A percentile compares a stretch with the other conserved stretches of the same genome.
These are phyloP conservation scores for Rallus limicola DNA, from an alignment of 2,113 vertebrate genomes.

Conservation along the genomic window DNA sequence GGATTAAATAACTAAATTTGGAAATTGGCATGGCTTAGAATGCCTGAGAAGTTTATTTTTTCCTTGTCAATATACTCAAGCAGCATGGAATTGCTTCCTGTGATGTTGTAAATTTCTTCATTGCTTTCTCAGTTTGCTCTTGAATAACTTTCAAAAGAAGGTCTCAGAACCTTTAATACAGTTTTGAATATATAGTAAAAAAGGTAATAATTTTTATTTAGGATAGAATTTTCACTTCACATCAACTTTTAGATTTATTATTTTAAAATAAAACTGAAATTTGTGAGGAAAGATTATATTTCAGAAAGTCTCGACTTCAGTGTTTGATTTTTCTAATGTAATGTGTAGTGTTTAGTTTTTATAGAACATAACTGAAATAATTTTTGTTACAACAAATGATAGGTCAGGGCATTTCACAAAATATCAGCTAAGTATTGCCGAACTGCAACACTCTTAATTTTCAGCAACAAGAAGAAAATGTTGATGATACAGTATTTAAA, in stretches of 20 bases:
- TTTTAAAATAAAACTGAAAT: background rate
- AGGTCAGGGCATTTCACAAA: rapidly evolving
- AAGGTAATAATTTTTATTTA: background rate
- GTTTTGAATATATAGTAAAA: background rate
- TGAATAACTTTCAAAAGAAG: background rate
- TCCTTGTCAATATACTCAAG: background rate
- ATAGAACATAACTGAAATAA: background rate
- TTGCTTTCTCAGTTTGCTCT: background rate
- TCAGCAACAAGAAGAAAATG: background rate
- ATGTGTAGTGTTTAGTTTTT: background rate
- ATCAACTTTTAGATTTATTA: background rate
- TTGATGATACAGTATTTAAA: background rate
- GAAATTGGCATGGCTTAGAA: background rate
- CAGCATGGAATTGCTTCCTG: background rate
- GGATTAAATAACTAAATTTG: background rate
- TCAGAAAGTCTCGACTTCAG: background rate
- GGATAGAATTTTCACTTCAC: background rate
- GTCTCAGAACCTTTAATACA: background rate
- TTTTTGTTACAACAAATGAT: background rate
- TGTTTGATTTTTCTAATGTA: background rate
- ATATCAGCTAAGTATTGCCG: background rate
- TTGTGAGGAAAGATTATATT: background rate
- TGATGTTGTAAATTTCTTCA: background rate
- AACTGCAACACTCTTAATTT: background rate
- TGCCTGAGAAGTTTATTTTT: background rate